Base-by-base conservation (phyloP, 1,140 invertebrate species). In the Bombus polaris region DNA sequence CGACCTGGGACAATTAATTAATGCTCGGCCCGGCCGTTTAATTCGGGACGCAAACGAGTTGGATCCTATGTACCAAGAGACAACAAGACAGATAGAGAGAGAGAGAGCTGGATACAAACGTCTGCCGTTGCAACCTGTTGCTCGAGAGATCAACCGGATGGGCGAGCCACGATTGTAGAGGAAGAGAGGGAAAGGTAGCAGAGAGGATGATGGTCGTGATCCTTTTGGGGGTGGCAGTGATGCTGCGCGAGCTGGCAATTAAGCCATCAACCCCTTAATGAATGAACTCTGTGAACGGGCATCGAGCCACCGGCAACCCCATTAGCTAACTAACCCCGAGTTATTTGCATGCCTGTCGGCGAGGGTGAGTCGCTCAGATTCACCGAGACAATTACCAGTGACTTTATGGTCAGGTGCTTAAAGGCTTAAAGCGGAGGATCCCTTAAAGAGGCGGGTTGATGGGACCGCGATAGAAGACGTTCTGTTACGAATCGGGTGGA, bases 261-360 rank as follows among this genome's bases (percentile, higher is more conserved):
- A 95, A 95, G 93, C 93, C 93, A 94, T 95, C 94, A 95, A 94
- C 94, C 94, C 89, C 93, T 94, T 95, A 95, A 95, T 95, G 94
- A 95, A 95, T 94, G 93, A 95, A 94, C 92, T 65, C 94, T 91
- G 92, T 90, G 92, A 89, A 89, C 88, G 72, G 75, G 59, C 84
- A 91, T 88, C 92, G 90, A 91, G 91, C 90, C 91, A 35, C 88
- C 89, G 88, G 88, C 88, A 94, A 93, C 93, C 93, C 94, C 93
- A 95, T 95, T 95, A 95, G 94, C 94, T 94, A 95, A 95, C 94
- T 95, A 95, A 95, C 94, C 94, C 94, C 93, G 93, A 94, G 94
- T 94, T 95, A 95, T 95, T 95, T 95, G 94, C 94, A 95, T 95
- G 94, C 94, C 93, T 92, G 90, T 92, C 88, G 90, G 72, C 89